Percentiles rank a stretch among this genome's conserved stretches.
Evolutionary conservation across 2,888 invertebrate genomes (phyloP).

Genomic region (Erannis defoliaria): DNA sequence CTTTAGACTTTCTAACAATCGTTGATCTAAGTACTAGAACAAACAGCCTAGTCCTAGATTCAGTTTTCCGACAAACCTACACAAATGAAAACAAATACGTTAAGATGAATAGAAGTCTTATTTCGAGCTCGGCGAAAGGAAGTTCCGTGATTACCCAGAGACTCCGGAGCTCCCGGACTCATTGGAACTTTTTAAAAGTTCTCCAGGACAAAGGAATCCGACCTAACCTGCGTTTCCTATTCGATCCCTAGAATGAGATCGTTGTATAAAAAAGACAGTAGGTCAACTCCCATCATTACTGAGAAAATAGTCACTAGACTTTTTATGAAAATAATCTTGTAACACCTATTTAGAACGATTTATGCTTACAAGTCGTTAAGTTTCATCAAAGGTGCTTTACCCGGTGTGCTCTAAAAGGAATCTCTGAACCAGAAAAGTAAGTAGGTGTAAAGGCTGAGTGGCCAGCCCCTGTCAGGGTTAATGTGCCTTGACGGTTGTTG

Average conservation of each 20-base stretch:
- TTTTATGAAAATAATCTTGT: no score
- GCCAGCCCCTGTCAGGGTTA: no score
- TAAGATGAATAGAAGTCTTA: constrained; percentile 22
- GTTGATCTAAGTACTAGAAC: neutral
- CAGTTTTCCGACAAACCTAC: neutral
- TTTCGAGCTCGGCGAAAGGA: constrained; percentile 14
- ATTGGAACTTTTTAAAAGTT: constrained; percentile 39
- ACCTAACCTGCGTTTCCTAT: constrained; percentile 44
- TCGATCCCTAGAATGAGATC: constrained; percentile 29
- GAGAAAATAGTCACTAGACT: no score
- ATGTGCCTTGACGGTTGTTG: no score
- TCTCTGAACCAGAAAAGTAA: no score
- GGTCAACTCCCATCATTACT: neutral
- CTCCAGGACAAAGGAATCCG: constrained; percentile 38
- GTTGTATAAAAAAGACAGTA: constrained; percentile 4
- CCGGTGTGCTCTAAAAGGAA: no score
- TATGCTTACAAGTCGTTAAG: no score
- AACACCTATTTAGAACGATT: no score
- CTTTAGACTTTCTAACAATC: no score
- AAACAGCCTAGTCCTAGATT: neutral
- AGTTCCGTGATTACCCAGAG: constrained; percentile 34
- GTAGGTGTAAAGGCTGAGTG: no score
- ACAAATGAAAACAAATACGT: constrained; percentile 12
- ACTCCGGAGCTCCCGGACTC: constrained; percentile 12
- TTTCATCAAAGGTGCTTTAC: no score